Percentiles rank a stretch among this genome's conserved stretches.
Conservation (phyloP, 2,113 vertebrate species). For the Calypte anna region DNA sequence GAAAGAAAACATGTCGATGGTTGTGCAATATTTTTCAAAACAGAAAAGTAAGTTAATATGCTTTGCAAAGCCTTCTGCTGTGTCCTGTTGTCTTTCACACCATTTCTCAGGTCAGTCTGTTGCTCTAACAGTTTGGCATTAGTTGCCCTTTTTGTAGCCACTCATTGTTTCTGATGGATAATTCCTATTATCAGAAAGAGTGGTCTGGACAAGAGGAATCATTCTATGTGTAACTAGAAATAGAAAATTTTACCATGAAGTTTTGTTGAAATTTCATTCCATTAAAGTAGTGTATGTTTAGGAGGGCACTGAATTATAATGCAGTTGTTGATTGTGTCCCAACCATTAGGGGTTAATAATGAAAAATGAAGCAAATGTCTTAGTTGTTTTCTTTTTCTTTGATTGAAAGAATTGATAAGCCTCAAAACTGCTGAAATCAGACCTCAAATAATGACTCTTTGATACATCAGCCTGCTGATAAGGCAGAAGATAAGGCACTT, state of each 20-base stretch:
- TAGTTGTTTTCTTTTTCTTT: background rate
- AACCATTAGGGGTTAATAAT: background rate
- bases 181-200: background rate
- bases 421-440: background rate
- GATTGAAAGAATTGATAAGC: background rate
- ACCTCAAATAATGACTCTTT: background rate
- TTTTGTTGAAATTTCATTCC: background rate
- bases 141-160: background rate
- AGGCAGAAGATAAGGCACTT: background rate
- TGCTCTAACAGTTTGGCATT: background rate
- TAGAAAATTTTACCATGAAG: background rate
- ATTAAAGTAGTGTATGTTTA: background rate
- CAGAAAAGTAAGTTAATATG: constrained; percentile 87
- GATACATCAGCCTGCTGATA: background rate
- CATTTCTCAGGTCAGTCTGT: background rate
- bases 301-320: background rate
- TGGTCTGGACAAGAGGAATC: background rate
- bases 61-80: background rate
- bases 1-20: constrained; percentile 97
- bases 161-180: background rate
- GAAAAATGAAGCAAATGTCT: background rate
- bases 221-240: background rate
- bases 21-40: constrained; percentile 96
- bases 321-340: background rate
- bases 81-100: background rate